Evolutionary conservation across 2,888 invertebrate species (phyloP).

Genomic region (Drosophila flavopinicola): DNA sequence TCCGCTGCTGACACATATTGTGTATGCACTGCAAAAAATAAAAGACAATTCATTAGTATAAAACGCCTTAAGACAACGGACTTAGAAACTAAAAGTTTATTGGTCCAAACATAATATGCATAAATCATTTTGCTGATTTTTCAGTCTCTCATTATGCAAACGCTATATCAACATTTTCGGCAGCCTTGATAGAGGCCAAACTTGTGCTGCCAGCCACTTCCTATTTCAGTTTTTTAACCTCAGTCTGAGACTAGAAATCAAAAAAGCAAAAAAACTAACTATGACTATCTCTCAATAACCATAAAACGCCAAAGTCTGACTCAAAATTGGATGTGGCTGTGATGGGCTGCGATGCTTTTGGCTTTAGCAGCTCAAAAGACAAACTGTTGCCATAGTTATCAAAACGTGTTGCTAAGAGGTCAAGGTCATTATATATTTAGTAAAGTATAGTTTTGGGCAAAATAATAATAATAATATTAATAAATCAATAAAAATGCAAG

Average conservation of each 20-base stretch:
- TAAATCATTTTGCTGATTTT: slow-evolving; percentile 10
- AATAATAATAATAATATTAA: too few species aligned
- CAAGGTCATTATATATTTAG: slow-evolving; percentile 32
- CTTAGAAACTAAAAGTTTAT: not conserved
- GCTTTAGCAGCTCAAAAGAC: not conserved
- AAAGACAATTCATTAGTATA: slow-evolving; percentile 10
- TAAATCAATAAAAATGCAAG: too few species aligned
- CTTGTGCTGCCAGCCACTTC: slow-evolving; percentile 49
- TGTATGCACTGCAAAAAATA: slow-evolving; percentile 33
- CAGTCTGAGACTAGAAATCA: slow-evolving; percentile 26
- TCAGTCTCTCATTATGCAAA: slow-evolving; percentile 9
- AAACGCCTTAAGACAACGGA: not conserved
- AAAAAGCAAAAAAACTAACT: slow-evolving; percentile 38
- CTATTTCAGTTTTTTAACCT: slow-evolving; percentile 72
- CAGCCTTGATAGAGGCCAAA: slow-evolving; percentile 51
- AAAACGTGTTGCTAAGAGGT: slow-evolving; percentile 23
- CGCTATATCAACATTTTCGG: not conserved
- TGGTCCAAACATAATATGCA: slow-evolving; percentile 10
- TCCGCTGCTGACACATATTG: slow-evolving; percentile 25
- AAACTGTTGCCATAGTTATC: slow-evolving; percentile 16
- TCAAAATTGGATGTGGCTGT: slow-evolving; percentile 27
- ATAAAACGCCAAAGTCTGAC: slow-evolving; percentile 21
- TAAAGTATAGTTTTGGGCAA: too few species aligned
- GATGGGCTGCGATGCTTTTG: slow-evolving; percentile 12
- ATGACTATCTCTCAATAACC: slow-evolving; percentile 21